Base-by-base conservation (phyloP, 2,888 invertebrate species). In the Prenolepis imparis region DNA sequence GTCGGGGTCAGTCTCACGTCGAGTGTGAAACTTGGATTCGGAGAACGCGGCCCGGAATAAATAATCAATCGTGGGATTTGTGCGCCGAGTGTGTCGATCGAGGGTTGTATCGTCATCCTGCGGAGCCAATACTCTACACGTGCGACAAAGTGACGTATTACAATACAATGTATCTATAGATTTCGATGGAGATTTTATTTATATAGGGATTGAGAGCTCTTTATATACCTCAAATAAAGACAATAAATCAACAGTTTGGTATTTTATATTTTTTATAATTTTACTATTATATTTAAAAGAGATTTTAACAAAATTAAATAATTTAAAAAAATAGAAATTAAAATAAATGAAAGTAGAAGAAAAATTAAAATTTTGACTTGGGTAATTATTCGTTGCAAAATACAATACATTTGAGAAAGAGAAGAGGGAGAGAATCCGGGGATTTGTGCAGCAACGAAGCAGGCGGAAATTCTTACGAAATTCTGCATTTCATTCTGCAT, bases 1-100 rank as follows among this genome's bases (percentile, higher is more conserved):
- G 84, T 36, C 84, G 87, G 92, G 92, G 93, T 93, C 93, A 93
- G 88, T 88, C 91, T 92, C 91, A 94, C 90, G 90, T 93, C 91
- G 92, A 94, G 93, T 94, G 94, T 94, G 92, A 94, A 94, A 93
- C 93, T 90, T 88, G 91, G 93, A 93, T 93, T 91, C 91, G 84
- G 36, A 39, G 81, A 83, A 72, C 80, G 77, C 82, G 67, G 73
- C 84, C 68, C 78, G 84, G 89, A 90, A 91, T 91, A 91, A 88
- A 87, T 89, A 92, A 93, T 93, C 93, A 92, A 93, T 93, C 89
- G 87, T 82, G 67, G 89, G 90, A 91, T 91, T 92, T 90, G 84
- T 41, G 63, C 32, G 36, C 24, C 74, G 41, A 44, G 21, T 66
- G 28, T 9, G 81, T 81, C 81, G 81, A 63, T 63, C 81, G 75